phyloP scores from a whole-genome alignment of 2,797 vertebrate species.

The Schizopygopsis malacanthus region DNA sequence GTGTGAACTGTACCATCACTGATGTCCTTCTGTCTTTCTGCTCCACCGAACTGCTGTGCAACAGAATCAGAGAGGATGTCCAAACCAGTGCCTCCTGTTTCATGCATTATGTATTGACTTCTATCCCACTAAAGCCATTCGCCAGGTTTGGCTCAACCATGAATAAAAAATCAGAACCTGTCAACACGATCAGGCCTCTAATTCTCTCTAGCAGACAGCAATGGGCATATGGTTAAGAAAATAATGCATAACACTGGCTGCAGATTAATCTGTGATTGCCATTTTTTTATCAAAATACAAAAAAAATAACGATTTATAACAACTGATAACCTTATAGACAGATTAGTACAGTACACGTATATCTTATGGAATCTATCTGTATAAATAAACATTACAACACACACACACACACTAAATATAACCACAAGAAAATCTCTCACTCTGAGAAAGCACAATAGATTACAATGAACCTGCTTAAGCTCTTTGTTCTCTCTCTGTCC shows the following conservation, averaged over 20 bases:
- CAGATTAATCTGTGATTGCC: not conserved
- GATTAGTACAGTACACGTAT: not conserved
- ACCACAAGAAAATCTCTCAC: not conserved
- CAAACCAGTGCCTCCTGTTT: slow-evolving; percentile 33
- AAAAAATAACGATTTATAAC: not conserved
- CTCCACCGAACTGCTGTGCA: slow-evolving; percentile 12
- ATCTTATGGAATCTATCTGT: not conserved
- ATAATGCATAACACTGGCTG: not conserved
- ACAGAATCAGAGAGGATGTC: slow-evolving; percentile 34
- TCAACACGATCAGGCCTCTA: slow-evolving; percentile 3
- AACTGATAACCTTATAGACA: not conserved
- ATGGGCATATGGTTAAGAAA: not conserved
- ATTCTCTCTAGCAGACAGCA: not conserved
- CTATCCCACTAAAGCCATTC: slow-evolving; percentile 21
- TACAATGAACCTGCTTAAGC: not conserved
- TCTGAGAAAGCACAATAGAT: not conserved
- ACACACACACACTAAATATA: slow-evolving; percentile 2
- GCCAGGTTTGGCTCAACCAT: slow-evolving; percentile 21
- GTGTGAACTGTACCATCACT: not conserved
- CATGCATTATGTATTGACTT: slow-evolving; percentile 48
- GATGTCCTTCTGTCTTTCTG: not conserved
- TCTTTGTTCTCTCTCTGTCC: not conserved
- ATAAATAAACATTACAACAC: not conserved
- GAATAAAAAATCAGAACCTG: slow-evolving; percentile 45
- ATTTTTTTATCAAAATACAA: not conserved